Evolutionary conservation across 2,888 invertebrate species (phyloP), one percentile per base, ranked within the genome.

Genomic region (Cosmorhoe ocellata): DNA sequence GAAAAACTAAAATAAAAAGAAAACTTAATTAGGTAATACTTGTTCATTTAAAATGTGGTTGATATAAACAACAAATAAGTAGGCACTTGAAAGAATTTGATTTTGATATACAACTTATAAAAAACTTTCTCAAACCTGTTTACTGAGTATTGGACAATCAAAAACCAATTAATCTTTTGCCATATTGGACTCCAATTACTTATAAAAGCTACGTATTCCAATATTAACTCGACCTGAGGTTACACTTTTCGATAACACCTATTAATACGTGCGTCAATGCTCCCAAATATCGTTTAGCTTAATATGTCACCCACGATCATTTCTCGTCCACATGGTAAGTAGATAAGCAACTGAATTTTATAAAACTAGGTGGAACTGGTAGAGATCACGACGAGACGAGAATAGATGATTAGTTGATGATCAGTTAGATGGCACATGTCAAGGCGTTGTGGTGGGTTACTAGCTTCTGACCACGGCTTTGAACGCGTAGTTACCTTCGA

Each of bases 231-330:
- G 46, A 56, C 48, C 52, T 44, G 18, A 28, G 18, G 18, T 18
- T 22, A 24, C 24, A n/a, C 34, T 12, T 26, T 11, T 31, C 31
- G 58, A 56, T 53, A 56, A 44, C 18, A 36, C 37, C 37, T 47
- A 39, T 43, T 41, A 22, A 14, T 48, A 11, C 37, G 38, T 76
- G 61, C 78, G 77, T 79, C 79, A 79, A 74, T 77, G 71, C 53
- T 67, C 69, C 61, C 50, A 65, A 63, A 59, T 51, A 58, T 51
- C 57, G 38, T 42, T 56, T 59, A 56, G 53, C 47, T 18, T 69
- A 66, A 67, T 66, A 63, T 57, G 52, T 40, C 42, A 55, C 53
- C 2, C 24, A 6, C 5, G 24, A 6, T 27, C 45, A 43, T n/a
- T 43, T 51, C 22, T 43, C 44, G 45, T 41, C 37, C 42, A 45